These are phyloP conservation scores for Pampus argenteus DNA, from an alignment of 2,797 vertebrate species.

Conservation along the genomic window DNA sequence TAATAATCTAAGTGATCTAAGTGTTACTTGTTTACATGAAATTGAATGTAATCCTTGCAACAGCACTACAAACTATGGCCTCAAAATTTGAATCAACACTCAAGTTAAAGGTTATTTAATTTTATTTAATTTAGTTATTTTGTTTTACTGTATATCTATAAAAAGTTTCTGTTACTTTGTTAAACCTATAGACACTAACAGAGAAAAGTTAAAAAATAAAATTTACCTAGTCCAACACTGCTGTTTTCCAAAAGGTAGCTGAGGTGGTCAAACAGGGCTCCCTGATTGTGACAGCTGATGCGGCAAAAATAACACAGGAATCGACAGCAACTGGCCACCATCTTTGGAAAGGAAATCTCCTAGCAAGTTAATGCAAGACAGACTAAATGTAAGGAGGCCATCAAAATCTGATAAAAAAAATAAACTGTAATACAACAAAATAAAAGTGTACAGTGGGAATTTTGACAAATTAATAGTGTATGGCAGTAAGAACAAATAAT, in stretches of 20 bases:
- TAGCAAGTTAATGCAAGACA: constrained; percentile 53
- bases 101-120: too few species aligned
- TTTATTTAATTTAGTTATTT: neutral
- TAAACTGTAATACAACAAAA: too few species aligned
- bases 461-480: neutral
- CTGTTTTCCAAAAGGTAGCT: constrained; percentile 96
- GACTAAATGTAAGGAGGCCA: neutral
- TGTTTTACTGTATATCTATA: neutral
- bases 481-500: neutral
- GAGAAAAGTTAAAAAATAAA: neutral
- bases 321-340: constrained; percentile 98
- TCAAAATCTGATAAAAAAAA: neutral
- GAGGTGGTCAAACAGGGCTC: constrained; percentile 96
- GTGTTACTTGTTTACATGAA: neutral
- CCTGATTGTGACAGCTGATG: constrained; percentile 96
- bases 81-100: neutral
- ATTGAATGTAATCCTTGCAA: neutral
- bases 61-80: neutral
- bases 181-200: neutral
- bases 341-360: constrained; percentile 97
- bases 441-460: neutral
- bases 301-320: constrained; percentile 98
- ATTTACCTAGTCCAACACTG: constrained; percentile 94
- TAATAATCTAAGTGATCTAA: neutral
- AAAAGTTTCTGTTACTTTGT: neutral